Conservation (phyloP, 1,140 invertebrate genomes). For the Scaptomyza graminum region DNA sequence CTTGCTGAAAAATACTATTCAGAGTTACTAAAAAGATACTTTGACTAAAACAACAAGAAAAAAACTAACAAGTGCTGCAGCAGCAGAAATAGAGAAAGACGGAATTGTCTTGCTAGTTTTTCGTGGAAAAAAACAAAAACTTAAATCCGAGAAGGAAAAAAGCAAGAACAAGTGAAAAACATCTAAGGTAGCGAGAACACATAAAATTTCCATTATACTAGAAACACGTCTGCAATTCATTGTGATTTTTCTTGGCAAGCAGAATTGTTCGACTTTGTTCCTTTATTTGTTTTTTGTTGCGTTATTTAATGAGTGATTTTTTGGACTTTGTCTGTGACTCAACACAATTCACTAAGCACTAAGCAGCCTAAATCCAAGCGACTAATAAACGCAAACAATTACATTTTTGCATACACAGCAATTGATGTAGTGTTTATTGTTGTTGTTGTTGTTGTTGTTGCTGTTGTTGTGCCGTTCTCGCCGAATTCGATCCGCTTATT, state of each 20-base stretch:
- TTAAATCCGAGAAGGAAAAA: not conserved
- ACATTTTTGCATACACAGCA: conserved; percentile 36
- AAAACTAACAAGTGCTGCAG: conserved; percentile 18
- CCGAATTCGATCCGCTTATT: conserved; percentile 10
- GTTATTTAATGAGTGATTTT: conserved; percentile 34
- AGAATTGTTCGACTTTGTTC: conserved; percentile 65
- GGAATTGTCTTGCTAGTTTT: conserved; percentile 46
- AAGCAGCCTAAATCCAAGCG: conserved; percentile 35
- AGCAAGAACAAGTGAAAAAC: conserved; percentile 14
- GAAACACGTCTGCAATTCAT: conserved; percentile 42
- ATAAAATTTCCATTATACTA: conserved; percentile 79
- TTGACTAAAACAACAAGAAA: conserved; percentile 1
- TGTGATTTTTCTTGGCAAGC: conserved; percentile 66
- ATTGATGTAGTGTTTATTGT: conserved; percentile 20
- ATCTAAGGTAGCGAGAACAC: conserved; percentile 56
- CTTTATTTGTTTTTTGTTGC: conserved; percentile 42
- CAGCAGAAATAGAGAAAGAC: conserved; percentile 46
- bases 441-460: not conserved
- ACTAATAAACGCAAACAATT: conserved; percentile 50
- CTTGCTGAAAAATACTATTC: conserved; percentile 14
- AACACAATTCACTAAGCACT: conserved; percentile 60
- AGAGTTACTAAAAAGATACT: conserved; percentile 12
- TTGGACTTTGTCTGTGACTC: conserved; percentile 77
- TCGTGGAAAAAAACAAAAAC: conserved; percentile 29
- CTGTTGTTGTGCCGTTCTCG: conserved; percentile 5